Percentiles rank a stretch among this genome's conserved stretches.
Evolutionary conservation across 30 jellyfish, hydroid and myxozoan genomes (phyloP).

Genomic region (Aurelia aurita): DNA sequence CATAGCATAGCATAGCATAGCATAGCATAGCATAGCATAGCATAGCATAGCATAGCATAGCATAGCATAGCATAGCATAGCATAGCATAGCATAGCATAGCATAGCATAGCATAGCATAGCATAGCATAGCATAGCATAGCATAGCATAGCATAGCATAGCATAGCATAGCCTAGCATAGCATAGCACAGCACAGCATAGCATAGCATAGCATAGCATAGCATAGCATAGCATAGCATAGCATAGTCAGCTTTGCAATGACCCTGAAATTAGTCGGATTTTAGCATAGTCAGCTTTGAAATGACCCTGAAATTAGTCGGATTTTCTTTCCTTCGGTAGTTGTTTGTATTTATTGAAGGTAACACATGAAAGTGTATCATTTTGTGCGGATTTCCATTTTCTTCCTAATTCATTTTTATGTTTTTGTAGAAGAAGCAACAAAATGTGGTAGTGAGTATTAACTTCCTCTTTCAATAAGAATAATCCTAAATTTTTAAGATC

Average conservation of each 20-base stretch:
- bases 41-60: neutral
- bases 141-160: slow-evolving; percentile 23
- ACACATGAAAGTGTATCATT: neutral
- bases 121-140: slow-evolving; percentile 31
- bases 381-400: neutral
- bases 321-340: too few relatives aligned
- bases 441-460: neutral
- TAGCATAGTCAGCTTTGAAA: too few relatives aligned
- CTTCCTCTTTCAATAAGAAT: neutral
- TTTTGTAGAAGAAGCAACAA: slow-evolving; percentile 43
- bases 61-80: slow-evolving; percentile 36
- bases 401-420: neutral
- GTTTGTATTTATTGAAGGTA: too few relatives aligned
- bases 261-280: too few relatives aligned
- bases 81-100: slow-evolving; percentile 29
- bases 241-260: too few relatives aligned
- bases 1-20: too few relatives aligned
- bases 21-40: too few relatives aligned
- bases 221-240: slow-evolving; percentile 14
- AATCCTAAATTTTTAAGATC: too few relatives aligned
- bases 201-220: slow-evolving; percentile 25
- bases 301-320: too few relatives aligned
- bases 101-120: slow-evolving; percentile 30
- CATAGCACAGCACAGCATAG: slow-evolving; percentile 27
- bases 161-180: slow-evolving; percentile 34